phyloP scores from a whole-genome alignment of 2,888 invertebrate genomes.

The Cartodere bifasciata region DNA sequence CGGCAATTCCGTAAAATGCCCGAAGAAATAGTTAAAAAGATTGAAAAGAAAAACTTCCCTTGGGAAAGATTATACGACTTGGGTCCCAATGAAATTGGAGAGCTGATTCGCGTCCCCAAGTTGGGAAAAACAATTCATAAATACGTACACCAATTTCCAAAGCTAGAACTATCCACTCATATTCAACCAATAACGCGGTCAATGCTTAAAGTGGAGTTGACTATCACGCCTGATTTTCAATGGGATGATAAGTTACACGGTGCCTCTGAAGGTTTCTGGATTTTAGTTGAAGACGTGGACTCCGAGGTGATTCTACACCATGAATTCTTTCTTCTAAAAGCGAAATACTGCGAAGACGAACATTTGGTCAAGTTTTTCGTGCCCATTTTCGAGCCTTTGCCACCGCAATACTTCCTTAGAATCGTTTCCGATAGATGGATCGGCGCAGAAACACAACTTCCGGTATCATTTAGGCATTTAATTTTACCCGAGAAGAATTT shows the following conservation, averaged over 20 bases:
- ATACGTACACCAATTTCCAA: slow-evolving; percentile 93
- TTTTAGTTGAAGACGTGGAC: slow-evolving; percentile 77
- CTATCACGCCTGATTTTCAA: slow-evolving; percentile 96
- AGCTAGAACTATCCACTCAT: slow-evolving; percentile 89
- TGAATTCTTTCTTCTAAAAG: slow-evolving; percentile 83
- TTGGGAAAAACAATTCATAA: slow-evolving; percentile 91
- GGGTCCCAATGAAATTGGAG: slow-evolving; percentile 94
- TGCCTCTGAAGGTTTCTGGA: slow-evolving; percentile 78
- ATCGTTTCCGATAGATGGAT: slow-evolving; percentile 88
- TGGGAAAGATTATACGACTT: slow-evolving; percentile 93
- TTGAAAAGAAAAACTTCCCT: slow-evolving; percentile 95
- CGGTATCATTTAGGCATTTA: slow-evolving; percentile 93
- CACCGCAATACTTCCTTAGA: slow-evolving; percentile 93
- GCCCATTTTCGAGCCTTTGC: slow-evolving; percentile 95
- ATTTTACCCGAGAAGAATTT: slow-evolving; percentile 97
- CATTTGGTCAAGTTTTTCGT: slow-evolving; percentile 96
- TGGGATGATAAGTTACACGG: slow-evolving; percentile 94
- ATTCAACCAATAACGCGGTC: slow-evolving; percentile 94
- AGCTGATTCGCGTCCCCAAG: slow-evolving; percentile 81
- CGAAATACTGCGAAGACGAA: slow-evolving; percentile 88
- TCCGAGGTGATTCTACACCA: slow-evolving; percentile 88
- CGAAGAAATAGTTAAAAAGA: slow-evolving; percentile 89
- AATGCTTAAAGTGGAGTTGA: slow-evolving; percentile 88
- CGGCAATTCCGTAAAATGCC: slow-evolving; percentile 96
- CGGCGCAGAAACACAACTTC: slow-evolving; percentile 89